A percentile compares a stretch with the other conserved stretches of the same genome.
Evolutionary conservation across 2,797 vertebrate genomes (phyloP).

Genomic region (Picus viridis): DNA sequence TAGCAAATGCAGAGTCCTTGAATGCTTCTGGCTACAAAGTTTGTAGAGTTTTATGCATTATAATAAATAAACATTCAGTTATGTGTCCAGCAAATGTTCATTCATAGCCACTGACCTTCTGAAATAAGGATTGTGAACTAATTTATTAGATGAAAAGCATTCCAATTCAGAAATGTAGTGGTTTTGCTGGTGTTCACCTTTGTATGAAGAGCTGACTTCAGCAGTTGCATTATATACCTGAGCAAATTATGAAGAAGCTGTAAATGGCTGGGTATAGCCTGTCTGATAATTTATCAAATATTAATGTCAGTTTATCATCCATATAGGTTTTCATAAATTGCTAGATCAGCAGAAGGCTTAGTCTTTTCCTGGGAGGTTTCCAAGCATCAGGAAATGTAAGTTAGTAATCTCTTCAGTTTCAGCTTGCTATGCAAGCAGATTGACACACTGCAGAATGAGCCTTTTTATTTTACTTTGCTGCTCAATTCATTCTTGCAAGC

Average conservation of each 20-base stretch:
- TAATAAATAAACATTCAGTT: not conserved
- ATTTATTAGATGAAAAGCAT: not conserved
- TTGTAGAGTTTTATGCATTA: not conserved
- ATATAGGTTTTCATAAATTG: not conserved
- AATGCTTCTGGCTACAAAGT: not conserved
- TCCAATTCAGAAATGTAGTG: not conserved
- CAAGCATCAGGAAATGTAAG: not conserved
- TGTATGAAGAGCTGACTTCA: not conserved
- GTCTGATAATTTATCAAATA: constrained; percentile 12
- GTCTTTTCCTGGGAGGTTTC: constrained; percentile 13
- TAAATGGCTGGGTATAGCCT: not conserved
- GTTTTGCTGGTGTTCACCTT: not conserved
- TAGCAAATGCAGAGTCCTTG: not conserved
- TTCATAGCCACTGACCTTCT: not conserved
- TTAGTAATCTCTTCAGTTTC: not conserved
- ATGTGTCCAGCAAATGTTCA: not conserved
- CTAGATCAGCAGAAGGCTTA: constrained; percentile 8
- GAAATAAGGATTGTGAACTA: not conserved
- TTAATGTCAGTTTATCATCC: not conserved
- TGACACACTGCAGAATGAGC: not conserved
- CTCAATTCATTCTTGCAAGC: not conserved
- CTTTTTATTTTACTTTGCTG: not conserved
- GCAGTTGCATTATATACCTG: not conserved
- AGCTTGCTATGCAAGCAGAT: not conserved
- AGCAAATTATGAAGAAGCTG: constrained; percentile 21